Percentiles rank a stretch among this genome's conserved stretches.
Conservation (phyloP, 2,888 invertebrate genomes). For the Timema cristinae region DNA sequence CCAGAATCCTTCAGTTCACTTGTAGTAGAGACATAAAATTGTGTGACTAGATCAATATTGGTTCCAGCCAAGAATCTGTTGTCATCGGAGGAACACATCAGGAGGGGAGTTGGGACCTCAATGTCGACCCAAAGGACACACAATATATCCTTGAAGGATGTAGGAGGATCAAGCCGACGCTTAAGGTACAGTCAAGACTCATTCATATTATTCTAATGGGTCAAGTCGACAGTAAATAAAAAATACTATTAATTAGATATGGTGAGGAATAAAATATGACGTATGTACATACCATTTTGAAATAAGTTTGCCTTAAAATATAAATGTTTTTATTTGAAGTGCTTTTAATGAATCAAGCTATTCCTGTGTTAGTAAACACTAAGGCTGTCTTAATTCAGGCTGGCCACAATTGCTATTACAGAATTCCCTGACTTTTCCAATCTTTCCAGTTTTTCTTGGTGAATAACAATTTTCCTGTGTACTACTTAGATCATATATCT, state of each 20-base stretch:
- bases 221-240: neutral
- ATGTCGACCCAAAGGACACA: slow-evolving; percentile 53
- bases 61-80: slow-evolving; percentile 54
- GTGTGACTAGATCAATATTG: slow-evolving; percentile 6
- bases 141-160: slow-evolving; percentile 62
- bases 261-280: neutral
- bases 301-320: neutral
- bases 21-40: no score
- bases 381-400: no score
- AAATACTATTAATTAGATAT: neutral
- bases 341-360: slow-evolving; percentile 37
- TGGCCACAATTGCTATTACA: no score
- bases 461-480: no score
- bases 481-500: no score
- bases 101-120: slow-evolving; percentile 55
- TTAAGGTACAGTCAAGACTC: slow-evolving; percentile 48
- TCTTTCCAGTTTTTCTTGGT: no score
- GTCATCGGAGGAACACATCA: slow-evolving; percentile 78
- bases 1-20: no score
- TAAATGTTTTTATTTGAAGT: no score
- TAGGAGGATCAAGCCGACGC: slow-evolving; percentile 53
- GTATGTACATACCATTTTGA: neutral
- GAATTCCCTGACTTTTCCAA: no score
- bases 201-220: neutral
- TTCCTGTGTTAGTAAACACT: no score